Conservation (phyloP, 2,888 invertebrate genomes). For the Lagria hirta region DNA sequence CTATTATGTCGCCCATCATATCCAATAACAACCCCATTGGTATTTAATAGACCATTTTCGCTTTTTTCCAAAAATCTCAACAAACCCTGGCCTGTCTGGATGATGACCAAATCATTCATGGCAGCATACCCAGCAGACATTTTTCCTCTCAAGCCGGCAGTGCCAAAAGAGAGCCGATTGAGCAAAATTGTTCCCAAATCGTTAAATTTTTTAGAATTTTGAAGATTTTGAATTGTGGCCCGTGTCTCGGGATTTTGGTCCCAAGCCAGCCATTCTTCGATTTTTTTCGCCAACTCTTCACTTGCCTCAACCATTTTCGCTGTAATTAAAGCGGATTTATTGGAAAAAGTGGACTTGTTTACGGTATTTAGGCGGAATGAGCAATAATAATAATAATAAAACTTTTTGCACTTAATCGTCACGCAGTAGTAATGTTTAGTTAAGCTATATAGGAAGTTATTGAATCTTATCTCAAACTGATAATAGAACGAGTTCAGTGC, state of each 20-base stretch:
- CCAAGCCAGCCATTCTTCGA: constrained; percentile 73
- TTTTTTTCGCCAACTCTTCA: constrained; percentile 63
- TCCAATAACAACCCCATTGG: constrained; percentile 82
- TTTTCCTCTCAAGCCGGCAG: constrained; percentile 86
- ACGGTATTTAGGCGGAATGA: too few relatives aligned
- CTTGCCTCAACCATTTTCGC: constrained; percentile 51
- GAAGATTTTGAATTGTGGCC: constrained; percentile 63
- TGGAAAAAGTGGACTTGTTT: too few relatives aligned
- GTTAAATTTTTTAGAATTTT: constrained; percentile 59
- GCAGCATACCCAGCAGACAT: constrained; percentile 93
- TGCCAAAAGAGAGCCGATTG: constrained; percentile 81
- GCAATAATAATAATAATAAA: too few relatives aligned
- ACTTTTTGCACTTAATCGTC: constrained; percentile 26
- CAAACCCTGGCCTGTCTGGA: constrained; percentile 93
- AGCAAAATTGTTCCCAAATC: constrained; percentile 67
- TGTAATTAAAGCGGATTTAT: too few relatives aligned
- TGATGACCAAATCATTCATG: constrained; percentile 95
- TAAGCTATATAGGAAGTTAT: constrained; percentile 13
- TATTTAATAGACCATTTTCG: constrained; percentile 59
- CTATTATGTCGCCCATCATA: constrained; percentile 94
- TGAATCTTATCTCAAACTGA: constrained; percentile 26
- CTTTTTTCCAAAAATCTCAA: constrained; percentile 70
- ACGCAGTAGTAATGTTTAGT: constrained; percentile 11
- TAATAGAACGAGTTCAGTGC: too few relatives aligned
- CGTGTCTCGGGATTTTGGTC: constrained; percentile 72